phyloP scores from a whole-genome alignment of 2,888 invertebrate species.

The Drosophila prolongata region DNA sequence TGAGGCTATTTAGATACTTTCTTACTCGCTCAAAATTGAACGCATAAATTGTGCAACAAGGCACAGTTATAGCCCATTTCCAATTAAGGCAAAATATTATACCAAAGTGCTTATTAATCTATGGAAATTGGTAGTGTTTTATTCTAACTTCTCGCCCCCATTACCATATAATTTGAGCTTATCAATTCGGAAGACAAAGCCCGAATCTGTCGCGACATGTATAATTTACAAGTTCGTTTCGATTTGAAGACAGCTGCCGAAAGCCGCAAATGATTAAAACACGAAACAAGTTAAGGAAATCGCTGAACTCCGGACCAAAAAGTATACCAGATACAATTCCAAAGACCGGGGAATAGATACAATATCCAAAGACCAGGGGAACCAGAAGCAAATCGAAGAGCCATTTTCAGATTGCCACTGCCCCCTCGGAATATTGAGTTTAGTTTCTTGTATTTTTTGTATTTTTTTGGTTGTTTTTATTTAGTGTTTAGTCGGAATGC shows the following conservation, averaged over 20 bases:
- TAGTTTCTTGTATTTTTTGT: background rate
- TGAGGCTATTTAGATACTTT: too few species aligned
- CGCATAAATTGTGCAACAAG: too few species aligned
- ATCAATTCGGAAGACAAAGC: conserved; percentile 39
- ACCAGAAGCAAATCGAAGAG: conserved; percentile 57
- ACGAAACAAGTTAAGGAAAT: conserved; percentile 50
- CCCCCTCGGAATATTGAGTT: conserved; percentile 30
- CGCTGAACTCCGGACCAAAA: conserved; percentile 5
- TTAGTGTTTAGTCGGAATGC: conserved; percentile 57
- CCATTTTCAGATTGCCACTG: conserved; percentile 65
- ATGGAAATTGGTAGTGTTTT: background rate
- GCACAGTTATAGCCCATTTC: too few species aligned
- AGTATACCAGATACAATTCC: conserved; percentile 6
- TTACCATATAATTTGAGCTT: conserved; percentile 49
- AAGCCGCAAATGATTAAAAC: conserved; percentile 61
- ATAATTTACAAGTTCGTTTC: conserved; percentile 59
- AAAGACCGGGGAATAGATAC: too few species aligned
- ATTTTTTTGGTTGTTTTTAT: conserved; percentile 13
- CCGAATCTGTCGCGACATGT: conserved; percentile 25
- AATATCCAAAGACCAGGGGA: conserved; percentile 29
- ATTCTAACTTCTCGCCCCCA: conserved; percentile 24
- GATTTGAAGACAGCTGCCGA: conserved; percentile 55
- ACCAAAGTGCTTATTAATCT: background rate
- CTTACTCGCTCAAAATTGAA: too few species aligned
- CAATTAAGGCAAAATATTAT: conserved; percentile 5